Evolutionary conservation across 2,888 invertebrate species (phyloP).

Genomic region (Odontocerum albicorne): DNA sequence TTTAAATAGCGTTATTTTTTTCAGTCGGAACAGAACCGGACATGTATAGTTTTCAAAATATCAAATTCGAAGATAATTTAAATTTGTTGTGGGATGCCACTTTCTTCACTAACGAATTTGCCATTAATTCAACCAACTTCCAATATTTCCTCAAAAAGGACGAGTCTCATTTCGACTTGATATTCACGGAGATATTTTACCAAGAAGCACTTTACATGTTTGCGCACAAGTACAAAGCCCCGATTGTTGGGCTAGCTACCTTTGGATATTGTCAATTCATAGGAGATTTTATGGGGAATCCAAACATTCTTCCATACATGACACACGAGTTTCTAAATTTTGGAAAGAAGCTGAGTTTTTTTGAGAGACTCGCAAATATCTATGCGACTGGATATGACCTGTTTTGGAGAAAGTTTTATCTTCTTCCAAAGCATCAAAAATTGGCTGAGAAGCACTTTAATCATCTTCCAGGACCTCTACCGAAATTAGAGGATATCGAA

Average conservation of each 20-base stretch:
- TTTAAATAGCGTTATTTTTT: too few relatives aligned
- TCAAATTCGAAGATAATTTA: background rate
- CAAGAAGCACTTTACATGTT: constrained; percentile 39
- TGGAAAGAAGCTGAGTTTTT: constrained; percentile 55
- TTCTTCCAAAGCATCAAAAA: constrained; percentile 46
- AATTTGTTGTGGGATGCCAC: constrained; percentile 42
- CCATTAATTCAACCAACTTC: constrained; percentile 17
- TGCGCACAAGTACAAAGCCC: constrained; percentile 38
- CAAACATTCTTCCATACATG: constrained; percentile 44
- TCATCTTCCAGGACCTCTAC: constrained; percentile 46
- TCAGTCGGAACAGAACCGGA: constrained; percentile 23
- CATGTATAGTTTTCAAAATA: constrained; percentile 21
- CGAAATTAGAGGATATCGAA: constrained; percentile 49
- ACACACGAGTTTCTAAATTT: constrained; percentile 47
- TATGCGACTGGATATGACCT: constrained; percentile 50
- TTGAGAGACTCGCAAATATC: constrained; percentile 55
- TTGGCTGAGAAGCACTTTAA: constrained; percentile 47
- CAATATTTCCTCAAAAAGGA: constrained; percentile 29
- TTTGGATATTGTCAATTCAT: constrained; percentile 20
- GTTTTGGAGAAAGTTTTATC: constrained; percentile 49
- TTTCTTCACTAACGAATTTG: constrained; percentile 36
- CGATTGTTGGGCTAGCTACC: constrained; percentile 26
- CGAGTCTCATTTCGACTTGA: constrained; percentile 37
- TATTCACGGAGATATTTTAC: constrained; percentile 39
- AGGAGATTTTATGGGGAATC: constrained; percentile 27